Evolutionary conservation across 2,888 invertebrate species (phyloP).

Genomic region (Miltochrista miniata): DNA sequence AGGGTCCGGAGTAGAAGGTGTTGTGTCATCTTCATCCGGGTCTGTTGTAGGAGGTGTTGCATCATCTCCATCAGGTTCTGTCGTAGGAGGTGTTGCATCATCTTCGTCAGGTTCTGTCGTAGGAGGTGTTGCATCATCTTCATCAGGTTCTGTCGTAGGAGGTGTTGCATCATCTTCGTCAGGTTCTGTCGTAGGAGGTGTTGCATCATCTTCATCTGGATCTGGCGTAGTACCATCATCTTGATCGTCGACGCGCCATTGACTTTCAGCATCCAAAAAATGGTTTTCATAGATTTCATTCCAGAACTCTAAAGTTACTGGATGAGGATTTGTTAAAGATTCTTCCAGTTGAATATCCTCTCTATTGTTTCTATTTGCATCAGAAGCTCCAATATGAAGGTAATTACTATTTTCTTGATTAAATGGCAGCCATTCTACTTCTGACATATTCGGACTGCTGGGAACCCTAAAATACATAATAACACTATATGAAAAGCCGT

Average conservation of each 20-base stretch:
- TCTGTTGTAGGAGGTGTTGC: neutral
- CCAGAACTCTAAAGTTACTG: conserved; percentile 57
- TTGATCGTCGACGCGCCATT: conserved; percentile 49
- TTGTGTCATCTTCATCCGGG: neutral
- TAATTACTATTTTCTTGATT: conserved; percentile 38
- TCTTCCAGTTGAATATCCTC: conserved; percentile 46
- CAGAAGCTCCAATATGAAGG: conserved; percentile 51
- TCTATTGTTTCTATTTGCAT: conserved; percentile 39
- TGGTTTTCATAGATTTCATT: conserved; percentile 55
- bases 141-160: neutral
- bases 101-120: neutral
- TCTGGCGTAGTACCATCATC: conserved; percentile 1
- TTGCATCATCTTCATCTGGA: neutral
- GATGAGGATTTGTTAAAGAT: conserved; percentile 51
- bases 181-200: neutral
- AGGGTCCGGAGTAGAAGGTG: no score
- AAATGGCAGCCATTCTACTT: conserved; percentile 53
- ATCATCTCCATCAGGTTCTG: neutral
- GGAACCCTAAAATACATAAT: no score
- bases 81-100: neutral
- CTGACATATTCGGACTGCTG: neutral
- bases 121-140: neutral
- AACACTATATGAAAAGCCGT: no score
- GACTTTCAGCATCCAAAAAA: conserved; percentile 63
- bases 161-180: neutral